Conservation (phyloP, 2,113 vertebrate species). For the Acanthochromis polyacanthus region DNA sequence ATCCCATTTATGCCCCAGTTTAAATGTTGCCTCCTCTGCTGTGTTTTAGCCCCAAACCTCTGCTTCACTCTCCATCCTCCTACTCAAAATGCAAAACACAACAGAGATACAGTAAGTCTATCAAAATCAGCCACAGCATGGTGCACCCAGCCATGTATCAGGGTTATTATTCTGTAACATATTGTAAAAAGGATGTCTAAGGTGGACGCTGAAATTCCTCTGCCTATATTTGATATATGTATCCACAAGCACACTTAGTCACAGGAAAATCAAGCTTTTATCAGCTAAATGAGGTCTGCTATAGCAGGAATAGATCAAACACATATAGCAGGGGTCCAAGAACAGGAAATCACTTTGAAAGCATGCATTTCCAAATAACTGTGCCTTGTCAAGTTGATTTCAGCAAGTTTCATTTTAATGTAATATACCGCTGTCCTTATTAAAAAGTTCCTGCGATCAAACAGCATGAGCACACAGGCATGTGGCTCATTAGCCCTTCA, state of each 20-base stretch:
- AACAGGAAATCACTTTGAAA: conserved; percentile 29
- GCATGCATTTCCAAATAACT: conserved; percentile 13
- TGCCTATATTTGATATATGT: conserved; percentile 12
- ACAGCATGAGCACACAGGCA: conserved; percentile 30
- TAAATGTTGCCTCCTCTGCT: conserved; percentile 21
- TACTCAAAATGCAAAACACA: conserved; percentile 11
- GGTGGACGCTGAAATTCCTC: not conserved
- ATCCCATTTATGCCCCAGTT: conserved; percentile 33
- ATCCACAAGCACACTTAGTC: not conserved
- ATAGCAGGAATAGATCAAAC: conserved; percentile 3
- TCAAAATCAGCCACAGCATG: not conserved
- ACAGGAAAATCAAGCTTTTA: not conserved
- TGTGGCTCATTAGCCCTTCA: conserved; percentile 28
- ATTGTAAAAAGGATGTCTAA: not conserved
- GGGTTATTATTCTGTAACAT: not conserved
- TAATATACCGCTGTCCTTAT: conserved; percentile 2
- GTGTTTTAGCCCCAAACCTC: conserved; percentile 17
- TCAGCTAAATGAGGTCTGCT: conserved; percentile 14
- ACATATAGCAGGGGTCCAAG: not conserved
- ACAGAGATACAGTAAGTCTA: not conserved
- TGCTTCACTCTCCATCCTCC: conserved; percentile 1
- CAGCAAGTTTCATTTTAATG: conserved; percentile 22
- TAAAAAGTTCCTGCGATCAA: conserved; percentile 24
- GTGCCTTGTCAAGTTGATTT: conserved; percentile 8
- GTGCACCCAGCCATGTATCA: not conserved